phyloP scores from a whole-genome alignment of 2,888 invertebrate genomes.

The Melipona beecheii region DNA sequence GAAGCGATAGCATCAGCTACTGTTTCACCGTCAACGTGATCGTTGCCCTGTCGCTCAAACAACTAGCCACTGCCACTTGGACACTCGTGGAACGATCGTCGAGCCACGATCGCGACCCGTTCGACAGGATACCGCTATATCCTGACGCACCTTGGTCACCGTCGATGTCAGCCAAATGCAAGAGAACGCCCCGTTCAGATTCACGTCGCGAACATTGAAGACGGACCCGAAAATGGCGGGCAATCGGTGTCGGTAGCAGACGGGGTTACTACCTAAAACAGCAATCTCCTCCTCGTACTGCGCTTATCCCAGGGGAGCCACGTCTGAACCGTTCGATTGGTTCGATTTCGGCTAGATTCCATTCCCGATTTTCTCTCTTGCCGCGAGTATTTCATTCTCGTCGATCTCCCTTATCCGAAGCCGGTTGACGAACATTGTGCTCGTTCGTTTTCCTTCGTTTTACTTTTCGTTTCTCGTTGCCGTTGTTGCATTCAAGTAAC shows the following conservation, averaged over 20 bases:
- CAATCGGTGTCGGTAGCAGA: conserved; percentile 83
- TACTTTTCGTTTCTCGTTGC: neutral
- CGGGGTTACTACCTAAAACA: conserved; percentile 71
- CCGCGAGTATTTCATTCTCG: conserved; percentile 10
- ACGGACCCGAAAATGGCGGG: conserved; percentile 79
- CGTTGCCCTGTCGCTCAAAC: conserved; percentile 52
- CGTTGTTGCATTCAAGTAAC: conserved; percentile 17
- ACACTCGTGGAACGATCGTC: conserved; percentile 8
- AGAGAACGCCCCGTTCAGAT: conserved; percentile 57
- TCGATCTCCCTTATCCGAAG: conserved; percentile 5
- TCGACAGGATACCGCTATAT: conserved; percentile 4
- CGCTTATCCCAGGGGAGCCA: conserved; percentile 11
- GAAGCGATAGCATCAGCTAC: conserved; percentile 82
- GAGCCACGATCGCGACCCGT: conserved; percentile 13
- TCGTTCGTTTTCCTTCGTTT: conserved; percentile 11
- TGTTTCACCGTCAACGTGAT: conserved; percentile 54
- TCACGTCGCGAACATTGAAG: conserved; percentile 64
- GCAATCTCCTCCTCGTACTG: conserved; percentile 47
- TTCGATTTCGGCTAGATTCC: neutral
- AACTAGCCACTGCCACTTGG: conserved; percentile 12
- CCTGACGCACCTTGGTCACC: conserved; percentile 21
- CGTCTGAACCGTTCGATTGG: neutral
- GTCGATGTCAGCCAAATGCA: conserved; percentile 72
- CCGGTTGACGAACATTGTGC: conserved; percentile 49
- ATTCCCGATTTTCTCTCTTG: conserved; percentile 9